Percentiles rank a stretch among this genome's conserved stretches.
Conservation (phyloP, 1,140 invertebrate species). For the Episyrphus balteatus region DNA sequence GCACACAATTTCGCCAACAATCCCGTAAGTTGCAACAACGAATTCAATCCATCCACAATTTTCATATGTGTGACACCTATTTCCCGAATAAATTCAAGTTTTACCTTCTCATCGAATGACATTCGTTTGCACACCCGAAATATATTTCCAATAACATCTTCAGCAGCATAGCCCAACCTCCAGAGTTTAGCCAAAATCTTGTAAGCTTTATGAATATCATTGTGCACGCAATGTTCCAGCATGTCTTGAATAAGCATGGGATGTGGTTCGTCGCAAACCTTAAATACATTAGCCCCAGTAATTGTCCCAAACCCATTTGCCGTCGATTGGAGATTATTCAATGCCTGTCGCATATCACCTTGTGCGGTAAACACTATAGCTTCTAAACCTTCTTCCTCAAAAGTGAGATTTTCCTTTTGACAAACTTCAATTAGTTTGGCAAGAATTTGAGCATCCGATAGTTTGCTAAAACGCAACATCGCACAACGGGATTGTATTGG, state of each 20-base stretch:
- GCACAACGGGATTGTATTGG: constrained; percentile 98
- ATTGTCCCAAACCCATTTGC: constrained; percentile 88
- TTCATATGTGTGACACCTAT: constrained; percentile 86
- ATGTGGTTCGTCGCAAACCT: constrained; percentile 99
- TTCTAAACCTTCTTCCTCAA: constrained; percentile 89
- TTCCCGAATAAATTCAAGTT: constrained; percentile 86
- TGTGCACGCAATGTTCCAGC: constrained; percentile 71
- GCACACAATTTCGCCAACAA: constrained; percentile 72
- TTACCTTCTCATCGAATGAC: constrained; percentile 66
- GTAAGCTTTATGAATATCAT: constrained; percentile 80
- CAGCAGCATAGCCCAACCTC: constrained; percentile 87
- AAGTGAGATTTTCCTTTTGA: constrained; percentile 54
- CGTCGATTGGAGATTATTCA: constrained; percentile 98
- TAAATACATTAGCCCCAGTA: constrained; percentile 94
- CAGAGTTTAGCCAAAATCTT: constrained; percentile 80
- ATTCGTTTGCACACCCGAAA: constrained; percentile 88
- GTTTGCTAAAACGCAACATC: constrained; percentile 85
- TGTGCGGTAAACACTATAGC: constrained; percentile 97
- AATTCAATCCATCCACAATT: constrained; percentile 78
- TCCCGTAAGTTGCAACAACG: constrained; percentile 81
- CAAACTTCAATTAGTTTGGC: constrained; percentile 51
- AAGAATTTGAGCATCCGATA: constrained; percentile 82
- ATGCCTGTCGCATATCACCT: constrained; percentile 93
- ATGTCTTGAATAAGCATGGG: constrained; percentile 87
- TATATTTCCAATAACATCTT: constrained; percentile 92